These are phyloP conservation scores for Cepaea hortensis DNA, from an alignment of 2,888 invertebrate species.

Conservation along the genomic window DNA sequence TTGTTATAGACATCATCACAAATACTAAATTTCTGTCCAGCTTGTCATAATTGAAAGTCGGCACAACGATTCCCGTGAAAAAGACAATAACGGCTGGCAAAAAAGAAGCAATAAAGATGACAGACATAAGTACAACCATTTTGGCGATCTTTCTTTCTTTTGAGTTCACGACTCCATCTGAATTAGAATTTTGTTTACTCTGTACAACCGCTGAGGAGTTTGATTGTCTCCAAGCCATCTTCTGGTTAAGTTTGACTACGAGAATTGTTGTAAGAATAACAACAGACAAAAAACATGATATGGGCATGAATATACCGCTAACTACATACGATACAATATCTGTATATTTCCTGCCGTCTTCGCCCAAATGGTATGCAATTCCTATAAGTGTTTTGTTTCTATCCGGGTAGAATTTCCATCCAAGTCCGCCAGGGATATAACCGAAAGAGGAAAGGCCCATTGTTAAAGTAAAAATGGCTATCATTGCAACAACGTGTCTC, in stretches of 20 bases:
- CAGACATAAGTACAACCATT: conserved; percentile 20
- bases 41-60: conserved; percentile 1
- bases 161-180: background rate
- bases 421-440: background rate
- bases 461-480: background rate
- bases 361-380: background rate
- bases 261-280: background rate
- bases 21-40: conserved; percentile 1
- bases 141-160: background rate
- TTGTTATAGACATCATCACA: background rate
- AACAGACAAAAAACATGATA: background rate
- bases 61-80: background rate
- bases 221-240: background rate
- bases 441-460: background rate
- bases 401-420: conserved; percentile 4
- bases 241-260: background rate
- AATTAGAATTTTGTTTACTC: background rate
- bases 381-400: conserved; percentile 19
- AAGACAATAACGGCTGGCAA: conserved; percentile 20
- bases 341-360: background rate
- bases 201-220: background rate
- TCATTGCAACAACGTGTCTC: background rate
- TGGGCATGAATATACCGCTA: conserved; percentile 27
- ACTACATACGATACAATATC: background rate
- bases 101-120: conserved; percentile 28